phyloP scores from a whole-genome alignment of 2,888 invertebrate species.

The Pediacus dermestoides region DNA sequence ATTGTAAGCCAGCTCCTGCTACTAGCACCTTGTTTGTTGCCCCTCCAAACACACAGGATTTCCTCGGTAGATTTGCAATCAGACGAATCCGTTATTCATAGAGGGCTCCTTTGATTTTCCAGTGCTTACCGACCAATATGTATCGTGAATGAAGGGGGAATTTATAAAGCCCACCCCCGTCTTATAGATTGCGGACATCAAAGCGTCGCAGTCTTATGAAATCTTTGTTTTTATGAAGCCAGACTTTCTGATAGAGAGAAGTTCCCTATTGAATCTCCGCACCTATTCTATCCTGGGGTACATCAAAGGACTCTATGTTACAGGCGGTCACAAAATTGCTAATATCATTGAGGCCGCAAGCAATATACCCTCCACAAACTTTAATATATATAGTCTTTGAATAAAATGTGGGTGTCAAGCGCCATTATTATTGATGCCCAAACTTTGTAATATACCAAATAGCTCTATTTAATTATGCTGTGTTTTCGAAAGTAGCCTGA shows the following conservation, averaged over 20 bases:
- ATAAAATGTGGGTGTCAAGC: too few species aligned
- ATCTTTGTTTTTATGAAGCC: slow-evolving; percentile 41
- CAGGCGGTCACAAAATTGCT: slow-evolving; percentile 8
- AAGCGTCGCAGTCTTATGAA: slow-evolving; percentile 38
- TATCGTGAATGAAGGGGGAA: slow-evolving; percentile 31
- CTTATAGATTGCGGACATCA: slow-evolving; percentile 39
- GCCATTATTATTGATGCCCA: too few species aligned
- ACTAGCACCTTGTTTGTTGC: not conserved
- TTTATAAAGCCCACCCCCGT: slow-evolving; percentile 26
- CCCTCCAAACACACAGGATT: slow-evolving; percentile 4
- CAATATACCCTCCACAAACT: slow-evolving; percentile 4
- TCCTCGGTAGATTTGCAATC: slow-evolving; percentile 32
- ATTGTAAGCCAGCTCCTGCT: not conserved
- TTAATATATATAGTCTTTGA: too few species aligned
- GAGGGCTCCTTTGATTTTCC: slow-evolving; percentile 39
- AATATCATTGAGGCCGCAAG: slow-evolving; percentile 6
- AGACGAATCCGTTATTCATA: slow-evolving; percentile 37
- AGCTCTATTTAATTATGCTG: too few species aligned
- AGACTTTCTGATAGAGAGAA: slow-evolving; percentile 28
- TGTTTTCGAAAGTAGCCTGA: too few species aligned
- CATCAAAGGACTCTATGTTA: slow-evolving; percentile 12
- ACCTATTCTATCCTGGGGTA: slow-evolving; percentile 13
- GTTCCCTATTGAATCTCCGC: slow-evolving; percentile 29
- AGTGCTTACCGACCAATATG: slow-evolving; percentile 39
- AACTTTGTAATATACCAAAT: too few species aligned